Percentiles rank a stretch among this genome's conserved stretches.
phyloP scores from a whole-genome alignment of 2,797 vertebrate genomes.

The Molossus molossus region DNA sequence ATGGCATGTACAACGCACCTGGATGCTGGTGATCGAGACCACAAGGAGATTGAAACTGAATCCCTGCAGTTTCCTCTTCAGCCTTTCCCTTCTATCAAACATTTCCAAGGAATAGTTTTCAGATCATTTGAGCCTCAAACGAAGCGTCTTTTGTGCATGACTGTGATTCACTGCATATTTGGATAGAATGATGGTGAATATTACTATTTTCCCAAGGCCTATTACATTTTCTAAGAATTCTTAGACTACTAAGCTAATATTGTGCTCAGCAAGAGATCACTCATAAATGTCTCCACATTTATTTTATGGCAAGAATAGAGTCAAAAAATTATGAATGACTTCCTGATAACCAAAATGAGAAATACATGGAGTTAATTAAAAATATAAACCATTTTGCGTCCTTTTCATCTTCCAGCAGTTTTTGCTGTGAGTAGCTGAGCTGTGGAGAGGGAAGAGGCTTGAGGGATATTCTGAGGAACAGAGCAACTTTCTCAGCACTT shows the following conservation, averaged over 20 bases:
- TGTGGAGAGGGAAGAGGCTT: constrained; percentile 20
- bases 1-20: not conserved
- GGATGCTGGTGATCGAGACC: not conserved
- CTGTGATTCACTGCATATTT: not conserved
- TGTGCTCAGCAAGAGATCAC: constrained; percentile 6
- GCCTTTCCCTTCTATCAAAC: not conserved
- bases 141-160: not conserved
- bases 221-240: constrained; percentile 74
- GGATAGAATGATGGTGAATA: not conserved
- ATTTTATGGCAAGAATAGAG: constrained; percentile 62
- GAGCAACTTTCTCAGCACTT: not conserved
- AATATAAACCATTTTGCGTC: constrained; percentile 35
- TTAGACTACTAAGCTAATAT: constrained; percentile 66
- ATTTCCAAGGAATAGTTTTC: constrained; percentile 10
- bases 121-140: constrained; percentile 1
- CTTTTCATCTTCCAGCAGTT: not conserved
- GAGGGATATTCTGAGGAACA: not conserved
- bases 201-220: constrained; percentile 55
- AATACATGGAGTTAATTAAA: constrained; percentile 70
- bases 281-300: constrained; percentile 68
- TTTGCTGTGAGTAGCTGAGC: constrained; percentile 30
- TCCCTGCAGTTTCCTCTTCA: not conserved
- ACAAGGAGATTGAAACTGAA: not conserved
- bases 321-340: constrained; percentile 52
- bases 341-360: constrained; percentile 52